Evolutionary conservation across 2,113 vertebrate species (phyloP).

Genomic region (Mastomys natalensis): DNA sequence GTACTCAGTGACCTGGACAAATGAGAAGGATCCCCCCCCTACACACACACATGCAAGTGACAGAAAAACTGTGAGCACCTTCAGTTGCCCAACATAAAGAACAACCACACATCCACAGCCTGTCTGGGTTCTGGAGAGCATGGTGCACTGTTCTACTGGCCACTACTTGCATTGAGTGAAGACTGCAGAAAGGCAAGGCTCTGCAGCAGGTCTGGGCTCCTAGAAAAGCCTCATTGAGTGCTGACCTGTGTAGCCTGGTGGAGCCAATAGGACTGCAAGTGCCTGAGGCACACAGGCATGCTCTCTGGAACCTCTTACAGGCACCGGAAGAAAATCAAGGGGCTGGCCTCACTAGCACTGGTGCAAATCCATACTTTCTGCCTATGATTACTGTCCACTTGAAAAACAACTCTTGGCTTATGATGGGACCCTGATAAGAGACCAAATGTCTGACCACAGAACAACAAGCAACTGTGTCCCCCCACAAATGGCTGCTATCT

Average conservation of each 20-base stretch:
- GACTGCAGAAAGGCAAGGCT: neutral
- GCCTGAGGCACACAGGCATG: neutral
- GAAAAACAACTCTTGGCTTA: constrained; percentile 31
- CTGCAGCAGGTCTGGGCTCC: neutral
- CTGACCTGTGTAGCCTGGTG: neutral
- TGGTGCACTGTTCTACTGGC: neutral
- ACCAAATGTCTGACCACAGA: neutral
- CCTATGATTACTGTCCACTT: neutral
- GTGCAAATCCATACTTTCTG: neutral
- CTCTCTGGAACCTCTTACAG: neutral
- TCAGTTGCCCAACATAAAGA: neutral
- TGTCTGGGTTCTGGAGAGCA: neutral
- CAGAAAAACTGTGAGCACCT: neutral
- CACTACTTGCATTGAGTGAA: neutral
- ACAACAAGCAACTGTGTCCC: neutral
- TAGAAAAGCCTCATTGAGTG: neutral
- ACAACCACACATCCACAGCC: neutral
- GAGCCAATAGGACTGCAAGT: neutral
- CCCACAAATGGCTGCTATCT: neutral
- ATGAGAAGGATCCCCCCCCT: neutral
- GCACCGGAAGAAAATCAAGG: neutral
- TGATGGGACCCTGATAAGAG: neutral
- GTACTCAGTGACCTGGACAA: neutral
- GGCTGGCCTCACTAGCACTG: neutral
- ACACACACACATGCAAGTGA: neutral